phyloP scores from a whole-genome alignment of 2,888 invertebrate genomes.

The Caenorhabditis sp. region DNA sequence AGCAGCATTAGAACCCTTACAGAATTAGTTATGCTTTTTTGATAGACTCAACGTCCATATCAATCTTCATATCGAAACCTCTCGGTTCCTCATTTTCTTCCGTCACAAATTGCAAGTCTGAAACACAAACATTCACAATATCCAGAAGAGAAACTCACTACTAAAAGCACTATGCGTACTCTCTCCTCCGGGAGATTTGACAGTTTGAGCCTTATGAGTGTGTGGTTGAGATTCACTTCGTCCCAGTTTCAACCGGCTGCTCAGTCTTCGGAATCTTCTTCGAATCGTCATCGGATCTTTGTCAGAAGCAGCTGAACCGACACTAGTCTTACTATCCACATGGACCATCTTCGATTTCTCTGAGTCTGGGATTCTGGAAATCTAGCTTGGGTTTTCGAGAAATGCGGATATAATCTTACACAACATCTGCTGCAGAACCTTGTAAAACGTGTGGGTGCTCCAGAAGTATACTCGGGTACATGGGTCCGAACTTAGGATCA shows the following conservation, averaged over 20 bases:
- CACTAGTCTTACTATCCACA: slow-evolving; percentile 41
- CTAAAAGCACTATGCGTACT: slow-evolving; percentile 48
- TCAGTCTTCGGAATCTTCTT: slow-evolving; percentile 50
- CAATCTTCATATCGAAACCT: slow-evolving; percentile 33
- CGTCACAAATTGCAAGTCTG: slow-evolving; percentile 45
- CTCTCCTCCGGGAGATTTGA: slow-evolving; percentile 42
- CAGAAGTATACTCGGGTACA: slow-evolving; percentile 41
- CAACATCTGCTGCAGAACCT: slow-evolving; percentile 68
- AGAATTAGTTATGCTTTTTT: neutral
- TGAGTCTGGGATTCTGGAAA: slow-evolving; percentile 37
- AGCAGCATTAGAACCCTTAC: neutral
- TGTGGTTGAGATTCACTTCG: slow-evolving; percentile 36
- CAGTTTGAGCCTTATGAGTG: neutral
- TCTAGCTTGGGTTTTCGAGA: neutral
- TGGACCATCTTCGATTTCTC: slow-evolving; percentile 48
- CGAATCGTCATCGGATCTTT: slow-evolving; percentile 37
- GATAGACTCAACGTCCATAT: slow-evolving; percentile 11
- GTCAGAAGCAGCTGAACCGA: slow-evolving; percentile 1
- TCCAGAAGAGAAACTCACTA: slow-evolving; percentile 19
- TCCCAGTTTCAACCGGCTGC: slow-evolving; percentile 39
- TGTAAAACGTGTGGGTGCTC: slow-evolving; percentile 45
- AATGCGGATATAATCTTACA: slow-evolving; percentile 43
- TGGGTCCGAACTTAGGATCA: slow-evolving; percentile 59
- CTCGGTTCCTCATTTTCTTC: slow-evolving; percentile 51
- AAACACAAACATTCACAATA: neutral